Percentiles rank a stretch among this genome's conserved stretches.
These are phyloP conservation scores for Clarias pachynema DNA, from an alignment of 2,797 vertebrate genomes.

Conservation along the genomic window DNA sequence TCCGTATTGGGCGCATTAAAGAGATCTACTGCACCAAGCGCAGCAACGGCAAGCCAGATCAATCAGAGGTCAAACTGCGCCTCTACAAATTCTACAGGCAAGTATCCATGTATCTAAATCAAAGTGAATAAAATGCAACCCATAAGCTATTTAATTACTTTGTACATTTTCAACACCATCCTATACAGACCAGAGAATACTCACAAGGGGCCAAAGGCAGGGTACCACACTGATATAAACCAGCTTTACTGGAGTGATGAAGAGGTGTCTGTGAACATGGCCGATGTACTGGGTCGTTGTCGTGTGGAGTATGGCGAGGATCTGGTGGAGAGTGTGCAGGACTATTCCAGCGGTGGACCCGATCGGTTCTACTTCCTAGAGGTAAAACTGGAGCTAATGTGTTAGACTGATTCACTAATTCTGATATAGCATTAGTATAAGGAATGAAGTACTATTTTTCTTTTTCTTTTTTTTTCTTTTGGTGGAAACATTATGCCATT, in stretches of 20 bases:
- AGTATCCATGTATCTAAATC: not conserved
- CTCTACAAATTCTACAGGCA: slow-evolving; percentile 94
- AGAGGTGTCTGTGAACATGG: slow-evolving; percentile 83
- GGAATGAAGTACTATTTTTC: not conserved
- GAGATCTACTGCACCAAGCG: slow-evolving; percentile 88
- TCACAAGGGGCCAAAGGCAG: slow-evolving; percentile 86
- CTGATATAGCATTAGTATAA: not conserved
- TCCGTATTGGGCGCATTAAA: slow-evolving; percentile 87
- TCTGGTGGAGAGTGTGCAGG: slow-evolving; percentile 82
- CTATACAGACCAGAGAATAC: slow-evolving; percentile 91
- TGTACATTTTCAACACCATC: not conserved
- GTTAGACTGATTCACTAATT: not conserved
- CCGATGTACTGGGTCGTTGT: slow-evolving; percentile 85
- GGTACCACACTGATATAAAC: slow-evolving; percentile 93
- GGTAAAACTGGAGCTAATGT: slow-evolving; percentile 69
- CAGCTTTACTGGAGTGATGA: slow-evolving; percentile 96
- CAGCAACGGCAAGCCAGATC: slow-evolving; percentile 83
- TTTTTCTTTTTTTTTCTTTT: too few species aligned
- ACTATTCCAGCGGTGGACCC: slow-evolving; percentile 81
- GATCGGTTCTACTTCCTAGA: slow-evolving; percentile 96
- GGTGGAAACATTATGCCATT: too few species aligned
- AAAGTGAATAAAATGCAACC: too few species aligned
- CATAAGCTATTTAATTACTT: not conserved
- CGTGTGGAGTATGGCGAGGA: slow-evolving; percentile 90
- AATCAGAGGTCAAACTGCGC: slow-evolving; percentile 83